Evolutionary conservation across 1,140 invertebrate genomes (phyloP).

Genomic region (Zophobas atratus): DNA sequence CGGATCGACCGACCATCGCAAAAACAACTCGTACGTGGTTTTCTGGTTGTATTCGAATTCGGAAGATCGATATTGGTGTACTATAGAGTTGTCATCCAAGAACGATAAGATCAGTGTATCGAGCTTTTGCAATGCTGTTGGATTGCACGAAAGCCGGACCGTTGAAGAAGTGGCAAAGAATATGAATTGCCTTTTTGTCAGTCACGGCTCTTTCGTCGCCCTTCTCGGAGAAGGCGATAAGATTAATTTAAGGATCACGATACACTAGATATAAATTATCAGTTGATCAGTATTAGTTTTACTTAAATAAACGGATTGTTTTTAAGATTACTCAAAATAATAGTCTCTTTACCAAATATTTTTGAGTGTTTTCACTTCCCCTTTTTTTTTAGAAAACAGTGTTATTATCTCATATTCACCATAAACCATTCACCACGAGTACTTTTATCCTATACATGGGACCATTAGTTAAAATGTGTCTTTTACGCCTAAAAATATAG

Average conservation of each 20-base stretch:
- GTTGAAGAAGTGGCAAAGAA: slow-evolving; percentile 55
- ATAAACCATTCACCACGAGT: too few species aligned
- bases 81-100: slow-evolving; percentile 61
- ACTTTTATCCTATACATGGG: too few species aligned
- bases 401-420: too few species aligned
- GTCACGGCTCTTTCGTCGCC: slow-evolving; percentile 56
- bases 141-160: slow-evolving; percentile 56
- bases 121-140: slow-evolving; percentile 59
- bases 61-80: slow-evolving; percentile 59
- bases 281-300: background rate
- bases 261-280: slow-evolving; percentile 56
- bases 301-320: background rate
- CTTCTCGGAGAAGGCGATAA: slow-evolving; percentile 60
- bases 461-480: too few species aligned
- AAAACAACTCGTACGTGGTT: slow-evolving; percentile 53
- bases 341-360: too few species aligned
- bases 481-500: too few species aligned
- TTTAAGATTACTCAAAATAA: too few species aligned
- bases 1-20: slow-evolving; percentile 55
- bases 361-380: too few species aligned
- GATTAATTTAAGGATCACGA: slow-evolving; percentile 61
- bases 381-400: too few species aligned
- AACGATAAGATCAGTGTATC: slow-evolving; percentile 60
- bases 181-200: slow-evolving; percentile 61
- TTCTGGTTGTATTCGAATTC: slow-evolving; percentile 64